Evolutionary conservation across 2,797 vertebrate genomes (phyloP), one percentile per base, ranked within the genome.

Genomic region (Enteromius fasciolatus): DNA sequence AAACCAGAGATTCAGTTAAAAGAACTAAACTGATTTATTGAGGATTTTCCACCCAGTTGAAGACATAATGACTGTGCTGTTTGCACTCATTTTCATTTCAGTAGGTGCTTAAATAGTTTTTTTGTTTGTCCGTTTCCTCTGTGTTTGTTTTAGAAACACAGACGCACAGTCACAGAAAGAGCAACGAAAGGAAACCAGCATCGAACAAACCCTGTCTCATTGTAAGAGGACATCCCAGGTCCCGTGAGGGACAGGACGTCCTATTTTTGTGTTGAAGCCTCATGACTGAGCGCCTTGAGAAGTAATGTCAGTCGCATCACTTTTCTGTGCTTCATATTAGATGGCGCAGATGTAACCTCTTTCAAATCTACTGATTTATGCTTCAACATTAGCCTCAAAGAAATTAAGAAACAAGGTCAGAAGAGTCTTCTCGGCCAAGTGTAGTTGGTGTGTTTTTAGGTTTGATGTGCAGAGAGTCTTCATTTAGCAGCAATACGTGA

Each of bases 11-110:
- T 41, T 41, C 23, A 63, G 18, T 86, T 86, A 86, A 89, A 90
- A 90, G 68, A 57, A 76, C 2, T 59, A 68, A 73, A 36, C 6
- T 75, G 3, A 25, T 89, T 85, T 84, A 84, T 92, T 90, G 84
- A 86, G 86, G 31, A 75, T 67, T 63, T 31, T 63, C 61, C 17
- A 76, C 54, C 41, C 64, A 83, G 69, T 57, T 83, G 63, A 54
- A 80, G 82, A 84, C 82, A 86, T 64, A 85, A 84, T 87, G 81
- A 82, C 75, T 31, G 52, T 33, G 54, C 72, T 75, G 15, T 75
- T 52, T 84, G 67, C 44, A 73, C 70, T 69, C 66, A 28, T 61
- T 84, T 59, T 82, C 73, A 48, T 57, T 31, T 28, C 52, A 74
- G 33, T 54, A 46, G 64, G 23, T 31, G 33, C 36, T 76, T 39